Evolutionary conservation across 2,888 invertebrate genomes (phyloP).

Genomic region (Hemithea aestivaria): DNA sequence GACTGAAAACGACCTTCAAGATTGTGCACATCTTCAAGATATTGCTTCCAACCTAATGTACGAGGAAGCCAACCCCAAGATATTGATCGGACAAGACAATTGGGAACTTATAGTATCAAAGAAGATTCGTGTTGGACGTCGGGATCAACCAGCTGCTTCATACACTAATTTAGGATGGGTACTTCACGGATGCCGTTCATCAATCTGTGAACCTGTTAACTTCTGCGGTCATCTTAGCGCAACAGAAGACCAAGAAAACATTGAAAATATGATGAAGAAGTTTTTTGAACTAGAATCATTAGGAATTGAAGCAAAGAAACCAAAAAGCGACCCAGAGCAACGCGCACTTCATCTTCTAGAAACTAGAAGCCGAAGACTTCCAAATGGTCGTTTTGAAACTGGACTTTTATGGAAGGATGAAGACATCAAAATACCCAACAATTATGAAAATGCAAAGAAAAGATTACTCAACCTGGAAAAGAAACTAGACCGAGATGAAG

Average conservation of each 20-base stretch:
- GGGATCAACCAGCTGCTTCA: slow-evolving; percentile 6
- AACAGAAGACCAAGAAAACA: background rate
- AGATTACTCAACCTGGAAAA: slow-evolving; percentile 9
- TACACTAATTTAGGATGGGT: slow-evolving; percentile 8
- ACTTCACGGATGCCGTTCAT: slow-evolving; percentile 1
- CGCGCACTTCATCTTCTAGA: background rate
- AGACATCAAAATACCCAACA: slow-evolving; percentile 8
- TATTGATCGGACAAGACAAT: slow-evolving; percentile 9
- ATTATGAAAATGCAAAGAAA: slow-evolving; percentile 1
- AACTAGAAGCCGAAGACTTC: background rate
- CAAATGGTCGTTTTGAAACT: background rate
- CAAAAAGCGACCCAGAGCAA: background rate
- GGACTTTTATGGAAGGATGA: slow-evolving; percentile 6
- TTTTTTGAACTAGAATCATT: background rate
- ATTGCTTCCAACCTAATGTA: background rate
- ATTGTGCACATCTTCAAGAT: background rate
- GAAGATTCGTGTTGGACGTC: background rate
- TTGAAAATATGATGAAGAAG: background rate
- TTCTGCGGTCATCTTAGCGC: background rate
- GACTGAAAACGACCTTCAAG: background rate
- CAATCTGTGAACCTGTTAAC: background rate
- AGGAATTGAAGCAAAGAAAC: too few species aligned
- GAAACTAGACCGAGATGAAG: slow-evolving; percentile 9
- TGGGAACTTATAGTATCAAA: slow-evolving; percentile 4
- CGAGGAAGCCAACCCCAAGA: background rate